Percentiles rank a stretch among this genome's conserved stretches.
Conservation (phyloP, 1,140 invertebrate genomes). For the Lanistes nyassanus region DNA sequence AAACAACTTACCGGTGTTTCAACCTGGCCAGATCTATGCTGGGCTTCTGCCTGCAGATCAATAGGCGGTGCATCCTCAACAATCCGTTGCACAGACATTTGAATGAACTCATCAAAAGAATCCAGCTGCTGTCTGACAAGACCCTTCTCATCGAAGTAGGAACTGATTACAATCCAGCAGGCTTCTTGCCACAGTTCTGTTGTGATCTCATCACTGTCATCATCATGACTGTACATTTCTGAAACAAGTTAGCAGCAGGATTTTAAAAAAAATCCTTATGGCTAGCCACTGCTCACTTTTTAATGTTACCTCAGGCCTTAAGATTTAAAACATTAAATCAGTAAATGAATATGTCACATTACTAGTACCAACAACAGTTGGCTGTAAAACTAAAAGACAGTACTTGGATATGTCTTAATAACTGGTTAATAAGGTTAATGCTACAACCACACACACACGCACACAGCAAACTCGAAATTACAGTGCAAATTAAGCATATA, state of each 20-base stretch:
- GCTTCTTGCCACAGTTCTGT: slow-evolving; percentile 98
- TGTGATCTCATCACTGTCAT: slow-evolving; percentile 80
- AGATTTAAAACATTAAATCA: no score
- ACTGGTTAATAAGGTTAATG: no score
- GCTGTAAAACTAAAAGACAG: no score
- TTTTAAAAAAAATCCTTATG: neutral
- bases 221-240: slow-evolving; percentile 52
- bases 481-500: no score
- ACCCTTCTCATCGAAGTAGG: slow-evolving; percentile 99
- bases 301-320: no score
- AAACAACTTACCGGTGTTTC: slow-evolving; percentile 80
- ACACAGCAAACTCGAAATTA: no score
- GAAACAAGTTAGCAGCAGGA: neutral
- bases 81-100: slow-evolving; percentile 99
- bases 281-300: no score
- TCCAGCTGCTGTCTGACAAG: slow-evolving; percentile 98
- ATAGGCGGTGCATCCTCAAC: slow-evolving; percentile 98
- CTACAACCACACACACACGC: no score
- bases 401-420: no score
- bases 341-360: no score
- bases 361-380: no score
- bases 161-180: slow-evolving; percentile 99
- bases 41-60: slow-evolving; percentile 96
- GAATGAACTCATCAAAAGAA: slow-evolving; percentile 99
- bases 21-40: slow-evolving; percentile 91